phyloP scores from a whole-genome alignment of 2,797 vertebrate genomes.

The Chloroceryle inda region DNA sequence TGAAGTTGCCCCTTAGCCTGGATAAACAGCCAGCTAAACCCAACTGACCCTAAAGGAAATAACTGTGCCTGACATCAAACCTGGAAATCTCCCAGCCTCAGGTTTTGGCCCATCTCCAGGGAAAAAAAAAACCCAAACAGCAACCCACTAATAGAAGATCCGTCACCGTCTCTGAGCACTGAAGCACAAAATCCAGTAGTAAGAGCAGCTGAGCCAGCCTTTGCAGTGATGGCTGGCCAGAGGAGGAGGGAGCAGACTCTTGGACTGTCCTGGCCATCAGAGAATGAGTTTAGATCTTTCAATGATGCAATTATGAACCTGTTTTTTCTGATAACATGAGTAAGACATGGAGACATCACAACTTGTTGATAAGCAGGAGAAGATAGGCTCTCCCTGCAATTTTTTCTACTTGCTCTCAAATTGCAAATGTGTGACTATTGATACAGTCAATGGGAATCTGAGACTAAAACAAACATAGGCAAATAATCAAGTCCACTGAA shows the following conservation, averaged over 20 bases:
- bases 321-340: not conserved
- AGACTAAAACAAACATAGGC: not conserved
- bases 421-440: not conserved
- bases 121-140: conserved; percentile 32
- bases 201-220: not conserved
- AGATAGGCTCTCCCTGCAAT: not conserved
- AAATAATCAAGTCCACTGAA: not conserved
- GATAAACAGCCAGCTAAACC: conserved; percentile 12
- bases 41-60: conserved; percentile 28
- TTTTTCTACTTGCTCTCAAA: not conserved
- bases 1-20: conserved; percentile 19
- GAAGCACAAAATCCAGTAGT: not conserved
- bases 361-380: not conserved
- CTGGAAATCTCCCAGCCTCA: conserved; percentile 22
- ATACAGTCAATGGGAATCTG: not conserved
- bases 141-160: conserved; percentile 9
- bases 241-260: not conserved
- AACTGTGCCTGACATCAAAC: conserved; percentile 34
- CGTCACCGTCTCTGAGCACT: not conserved
- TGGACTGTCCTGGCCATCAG: not conserved
- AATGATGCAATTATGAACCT: not conserved
- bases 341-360: not conserved
- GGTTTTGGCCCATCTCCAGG: conserved; percentile 50
- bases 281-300: not conserved
- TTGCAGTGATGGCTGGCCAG: not conserved